These are phyloP conservation scores for Caenorhabditis virilis DNA, from an alignment of 2,888 invertebrate genomes.

Conservation along the genomic window DNA sequence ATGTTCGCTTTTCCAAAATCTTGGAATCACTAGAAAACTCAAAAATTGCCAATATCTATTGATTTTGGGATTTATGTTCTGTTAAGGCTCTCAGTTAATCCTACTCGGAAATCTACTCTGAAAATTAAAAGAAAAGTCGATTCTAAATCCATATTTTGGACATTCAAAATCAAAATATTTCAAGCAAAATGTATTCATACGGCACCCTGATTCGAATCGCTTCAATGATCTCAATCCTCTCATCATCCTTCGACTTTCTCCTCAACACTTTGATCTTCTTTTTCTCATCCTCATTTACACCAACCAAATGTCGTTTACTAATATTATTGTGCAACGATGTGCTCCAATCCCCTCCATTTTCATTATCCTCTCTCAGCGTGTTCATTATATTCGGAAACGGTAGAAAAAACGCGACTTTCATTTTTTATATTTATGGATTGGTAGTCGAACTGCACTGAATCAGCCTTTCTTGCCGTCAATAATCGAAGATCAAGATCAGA, in stretches of 20 bases:
- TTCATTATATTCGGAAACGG: conserved; percentile 52
- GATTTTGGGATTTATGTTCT: no score
- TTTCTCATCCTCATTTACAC: conserved; percentile 14
- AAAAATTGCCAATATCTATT: no score
- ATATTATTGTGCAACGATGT: conserved; percentile 52
- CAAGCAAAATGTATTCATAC: no score
- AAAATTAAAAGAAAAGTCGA: no score
- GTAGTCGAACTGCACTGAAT: conserved; percentile 49
- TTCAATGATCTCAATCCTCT: conserved; percentile 26
- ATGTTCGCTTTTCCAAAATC: no score
- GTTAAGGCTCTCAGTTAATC: no score
- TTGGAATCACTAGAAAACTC: no score
- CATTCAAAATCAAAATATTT: no score
- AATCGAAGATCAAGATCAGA: no score
- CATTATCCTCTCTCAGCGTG: conserved; percentile 45
- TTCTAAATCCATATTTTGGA: no score
- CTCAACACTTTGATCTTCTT: conserved; percentile 12
- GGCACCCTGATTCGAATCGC: no score
- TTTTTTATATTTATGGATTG: conserved; percentile 57
- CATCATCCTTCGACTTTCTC: conserved; percentile 20
- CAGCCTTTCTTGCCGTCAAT: conserved; percentile 31
- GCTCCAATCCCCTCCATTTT: conserved; percentile 61
- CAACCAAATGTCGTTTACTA: conserved; percentile 24
- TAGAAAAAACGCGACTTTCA: conserved; percentile 55
- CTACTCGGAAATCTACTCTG: no score